Base-by-base conservation (phyloP, 2,797 vertebrate species). In the Cossypha heuglini region DNA sequence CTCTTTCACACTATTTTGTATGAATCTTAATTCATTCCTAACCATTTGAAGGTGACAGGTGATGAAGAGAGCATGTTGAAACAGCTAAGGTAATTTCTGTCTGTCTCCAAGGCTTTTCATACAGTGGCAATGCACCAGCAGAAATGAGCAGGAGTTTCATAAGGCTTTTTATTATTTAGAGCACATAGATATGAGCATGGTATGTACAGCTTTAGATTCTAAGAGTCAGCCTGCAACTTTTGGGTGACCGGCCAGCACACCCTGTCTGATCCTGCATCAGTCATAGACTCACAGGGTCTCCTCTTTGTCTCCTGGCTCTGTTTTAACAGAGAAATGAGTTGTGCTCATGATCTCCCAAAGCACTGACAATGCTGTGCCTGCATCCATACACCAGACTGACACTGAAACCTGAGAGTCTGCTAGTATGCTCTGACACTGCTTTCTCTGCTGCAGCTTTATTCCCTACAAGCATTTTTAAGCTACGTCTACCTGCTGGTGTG, bases 371-470 rank as follows among this genome's bases (percentile, higher is more conserved):
- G 21, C 54, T 86, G 26, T 42, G 10, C 29, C 49, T 94, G n/a
- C 19, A 38, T 49, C 49, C 16, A 7, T 46, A 38, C 28, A 43
- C 51, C 55, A 87, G 49, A 67, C 58, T 48, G 68, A 55, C 52
- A 49, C 3, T 58, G 55, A 88, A 92, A 86, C 31, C 43, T 43
- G 19, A 64, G 21, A 58, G 18, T 61, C n/a, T 51, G 5, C 55
- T 55, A 58, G 13, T 26, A 26, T n/a, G 25, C 20, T 81, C 78
- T 84, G 45, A 24, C 18, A 55, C 16, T 51, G 28, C 24, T 71
- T 74, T 90, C 79, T 71, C 48, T 77, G 15, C 40, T 83, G 33
- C 28, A 86, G 20, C 20, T 93, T 93, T 86, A 67, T 77, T 86
- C 26, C 45, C 49, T 49, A 9, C 28, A 49, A 77, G 8, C 9